Evolutionary conservation across 2,888 invertebrate species (phyloP).

Genomic region (Apodemia mormo): DNA sequence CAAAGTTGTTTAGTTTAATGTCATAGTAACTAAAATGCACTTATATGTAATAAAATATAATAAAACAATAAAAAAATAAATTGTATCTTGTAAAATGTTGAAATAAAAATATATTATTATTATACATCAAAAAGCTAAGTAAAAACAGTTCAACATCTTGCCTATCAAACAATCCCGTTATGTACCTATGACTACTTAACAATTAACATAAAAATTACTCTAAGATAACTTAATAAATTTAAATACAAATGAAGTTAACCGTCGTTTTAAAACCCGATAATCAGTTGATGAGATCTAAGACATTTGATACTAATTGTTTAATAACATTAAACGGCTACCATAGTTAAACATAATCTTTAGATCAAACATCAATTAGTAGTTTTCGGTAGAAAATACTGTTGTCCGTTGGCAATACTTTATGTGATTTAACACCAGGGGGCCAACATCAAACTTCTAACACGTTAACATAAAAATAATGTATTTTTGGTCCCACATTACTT

Average conservation of each 20-base stretch:
- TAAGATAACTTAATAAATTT: conserved; percentile 1
- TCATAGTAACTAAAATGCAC: too few species aligned
- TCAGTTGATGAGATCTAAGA: conserved; percentile 2
- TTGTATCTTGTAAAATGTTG: too few species aligned
- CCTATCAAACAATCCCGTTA: too few species aligned
- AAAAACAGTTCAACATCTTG: too few species aligned
- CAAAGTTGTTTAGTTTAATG: too few species aligned
- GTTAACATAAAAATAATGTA: neutral
- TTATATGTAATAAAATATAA: too few species aligned
- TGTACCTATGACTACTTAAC: neutral
- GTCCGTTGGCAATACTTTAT: neutral
- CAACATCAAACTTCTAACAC: conserved; percentile 1
- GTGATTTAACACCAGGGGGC: conserved; percentile 16
- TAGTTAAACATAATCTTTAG: conserved; percentile 10
- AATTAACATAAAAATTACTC: neutral
- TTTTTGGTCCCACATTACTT: neutral
- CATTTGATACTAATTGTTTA: conserved; percentile 9
- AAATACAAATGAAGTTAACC: neutral
- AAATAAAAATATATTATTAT: too few species aligned
- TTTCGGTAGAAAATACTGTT: neutral
- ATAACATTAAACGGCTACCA: neutral
- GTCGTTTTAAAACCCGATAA: neutral
- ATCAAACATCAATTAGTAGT: conserved; percentile 8
- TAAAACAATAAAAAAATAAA: too few species aligned
- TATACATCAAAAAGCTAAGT: too few species aligned